phyloP scores from a whole-genome alignment of 2,113 vertebrate species.

The Lutjanus erythropterus region DNA sequence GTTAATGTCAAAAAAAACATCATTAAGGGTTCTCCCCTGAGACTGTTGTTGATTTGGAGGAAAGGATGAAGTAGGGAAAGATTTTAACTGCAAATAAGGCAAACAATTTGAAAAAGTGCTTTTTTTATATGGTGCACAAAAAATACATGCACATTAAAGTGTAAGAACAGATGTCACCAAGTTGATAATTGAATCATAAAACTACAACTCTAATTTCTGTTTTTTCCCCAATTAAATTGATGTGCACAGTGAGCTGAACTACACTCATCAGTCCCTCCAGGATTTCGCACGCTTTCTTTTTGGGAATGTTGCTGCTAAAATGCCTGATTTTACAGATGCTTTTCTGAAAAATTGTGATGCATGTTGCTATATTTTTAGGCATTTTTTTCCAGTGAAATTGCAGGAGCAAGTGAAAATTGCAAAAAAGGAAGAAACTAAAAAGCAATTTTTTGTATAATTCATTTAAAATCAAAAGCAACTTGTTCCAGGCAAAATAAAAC shows the following conservation, averaged over 20 bases:
- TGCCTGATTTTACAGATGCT: too few relatives aligned
- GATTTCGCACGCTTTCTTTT: too few relatives aligned
- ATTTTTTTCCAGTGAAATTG: too few relatives aligned
- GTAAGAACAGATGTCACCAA: constrained; percentile 52
- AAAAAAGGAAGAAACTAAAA: too few relatives aligned
- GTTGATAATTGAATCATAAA: constrained; percentile 69
- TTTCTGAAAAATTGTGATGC: too few relatives aligned
- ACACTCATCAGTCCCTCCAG: too few relatives aligned
- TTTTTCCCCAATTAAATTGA: constrained; percentile 55
- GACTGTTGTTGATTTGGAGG: constrained; percentile 65
- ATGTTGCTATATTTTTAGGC: too few relatives aligned
- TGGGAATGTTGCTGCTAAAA: too few relatives aligned
- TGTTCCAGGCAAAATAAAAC: too few relatives aligned
- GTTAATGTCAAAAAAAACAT: constrained; percentile 58
- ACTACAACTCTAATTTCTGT: constrained; percentile 53
- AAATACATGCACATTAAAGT: constrained; percentile 40
- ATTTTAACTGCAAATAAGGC: constrained; percentile 45
- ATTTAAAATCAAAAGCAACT: too few relatives aligned
- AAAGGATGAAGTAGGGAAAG: constrained; percentile 53
- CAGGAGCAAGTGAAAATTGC: too few relatives aligned
- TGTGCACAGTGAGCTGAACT: constrained; percentile 55
- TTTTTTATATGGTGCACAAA: constrained; percentile 44
- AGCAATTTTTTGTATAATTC: too few relatives aligned
- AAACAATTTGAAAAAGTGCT: constrained; percentile 54
- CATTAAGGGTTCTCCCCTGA: constrained; percentile 51